These are phyloP conservation scores for Homarus americanus DNA, from an alignment of 1,140 invertebrate species.

Conservation along the genomic window DNA sequence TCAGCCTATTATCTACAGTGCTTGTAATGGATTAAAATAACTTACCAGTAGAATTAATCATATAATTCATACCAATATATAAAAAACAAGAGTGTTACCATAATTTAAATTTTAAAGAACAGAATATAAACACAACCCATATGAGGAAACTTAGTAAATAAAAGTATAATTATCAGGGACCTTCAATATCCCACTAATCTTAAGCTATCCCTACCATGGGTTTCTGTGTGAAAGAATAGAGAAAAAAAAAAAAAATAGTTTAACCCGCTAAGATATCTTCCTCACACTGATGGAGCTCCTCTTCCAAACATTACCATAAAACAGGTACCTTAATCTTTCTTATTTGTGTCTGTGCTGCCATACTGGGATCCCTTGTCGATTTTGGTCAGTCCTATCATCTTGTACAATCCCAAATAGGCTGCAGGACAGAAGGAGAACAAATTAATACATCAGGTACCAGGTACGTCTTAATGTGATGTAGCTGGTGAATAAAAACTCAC, in stretches of 20 bases:
- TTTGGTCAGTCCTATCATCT: conserved; percentile 89
- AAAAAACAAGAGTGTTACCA: not conserved
- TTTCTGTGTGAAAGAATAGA: not conserved
- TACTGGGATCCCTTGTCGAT: conserved; percentile 91
- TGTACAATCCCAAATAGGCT: conserved; percentile 88
- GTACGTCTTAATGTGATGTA: too few relatives aligned
- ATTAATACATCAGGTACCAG: conserved; percentile 76
- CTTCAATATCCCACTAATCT: not conserved
- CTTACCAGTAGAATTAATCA: too few relatives aligned
- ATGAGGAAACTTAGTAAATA: conserved; percentile 1
- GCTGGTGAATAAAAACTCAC: too few relatives aligned
- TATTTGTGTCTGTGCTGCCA: conserved; percentile 78
- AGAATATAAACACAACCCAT: not conserved
- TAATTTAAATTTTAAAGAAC: not conserved
- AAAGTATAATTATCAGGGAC: not conserved
- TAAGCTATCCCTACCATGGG: not conserved
- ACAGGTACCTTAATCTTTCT: conserved; percentile 24
- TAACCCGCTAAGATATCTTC: conserved; percentile 10
- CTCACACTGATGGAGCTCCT: not conserved
- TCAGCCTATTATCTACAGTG: not conserved
- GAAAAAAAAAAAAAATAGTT: not conserved
- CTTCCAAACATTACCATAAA: not conserved
- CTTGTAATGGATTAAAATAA: too few relatives aligned
- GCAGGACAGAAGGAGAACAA: conserved; percentile 78
- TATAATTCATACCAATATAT: not conserved